Evolutionary conservation across 2,113 vertebrate species (phyloP), one percentile per base, ranked within the genome.

Genomic region (Circaetus cinerascens): DNA sequence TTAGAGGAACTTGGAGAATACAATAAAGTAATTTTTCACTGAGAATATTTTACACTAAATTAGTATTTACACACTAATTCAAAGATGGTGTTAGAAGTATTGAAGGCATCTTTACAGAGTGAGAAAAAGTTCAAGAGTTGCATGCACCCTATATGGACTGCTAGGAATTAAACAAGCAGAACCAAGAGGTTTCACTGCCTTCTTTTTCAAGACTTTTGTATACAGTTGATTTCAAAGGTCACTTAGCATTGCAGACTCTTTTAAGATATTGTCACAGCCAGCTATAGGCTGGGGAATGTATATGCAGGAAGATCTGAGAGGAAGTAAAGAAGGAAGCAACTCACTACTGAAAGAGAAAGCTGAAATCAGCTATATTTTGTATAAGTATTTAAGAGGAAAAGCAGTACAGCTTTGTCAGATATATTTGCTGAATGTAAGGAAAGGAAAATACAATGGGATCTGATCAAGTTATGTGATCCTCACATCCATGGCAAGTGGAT

Each of bases 401-500:
- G 7, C 32, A 50, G 20, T 38, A 26, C 7, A 55, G 7, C 21
- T 82, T 68, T 88, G 15, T 68, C 13, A 79, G 43, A 79, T 11
- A 10, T 1, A 21, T 80, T 55, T 60, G 23, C 6, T 56, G 29
- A 29, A 41, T 30, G 14, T 30, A 80, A 77, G 48, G 34, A 69
- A 80, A 86, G 32, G 8, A 48, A 80, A 93, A 72, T 43, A 18
- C 23, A 73, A 20, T 26, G 43, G 13, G 19, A 38, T 76, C 32
- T 72, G 19, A 41, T 34, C 0, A 3, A 46, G 7, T 48, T 68
- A 67, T 19, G 10, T 26, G 26, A 82, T 38, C 5, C 21, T 67
- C 10, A 36, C 11, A 82, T n/a, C 41, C 14, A 32, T 0, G 1
- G 11, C 17, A 76, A 46, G 10, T 57, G 19, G 4, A 25, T 62